A percentile compares a stretch with the other conserved stretches of the same genome.
Conservation (phyloP, 2,113 vertebrate genomes). For the Atherinomorus stipes region DNA sequence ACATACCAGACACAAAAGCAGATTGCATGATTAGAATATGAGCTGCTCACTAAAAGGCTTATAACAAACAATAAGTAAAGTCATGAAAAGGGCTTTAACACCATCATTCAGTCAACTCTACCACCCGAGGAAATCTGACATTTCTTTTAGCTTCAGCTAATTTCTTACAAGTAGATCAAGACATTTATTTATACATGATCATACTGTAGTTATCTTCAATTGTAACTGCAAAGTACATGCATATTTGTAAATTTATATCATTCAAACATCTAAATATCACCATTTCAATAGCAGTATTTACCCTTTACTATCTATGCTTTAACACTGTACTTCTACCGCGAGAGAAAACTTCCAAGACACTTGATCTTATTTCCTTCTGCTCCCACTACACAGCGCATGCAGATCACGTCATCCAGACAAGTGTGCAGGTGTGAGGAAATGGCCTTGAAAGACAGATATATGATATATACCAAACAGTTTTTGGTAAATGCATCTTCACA, state of each 20-base stretch:
- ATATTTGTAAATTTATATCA: background rate
- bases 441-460: constrained; percentile 2
- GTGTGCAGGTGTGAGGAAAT: constrained; percentile 10
- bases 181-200: background rate
- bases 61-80: background rate
- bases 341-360: no score
- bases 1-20: background rate
- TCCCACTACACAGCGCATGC: background rate
- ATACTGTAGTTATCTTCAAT: background rate
- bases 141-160: no score
- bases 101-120: no score
- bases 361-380: no score
- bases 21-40: background rate
- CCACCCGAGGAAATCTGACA: no score
- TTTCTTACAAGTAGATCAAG: no score
- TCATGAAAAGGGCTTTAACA: background rate
- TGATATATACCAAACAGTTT: background rate
- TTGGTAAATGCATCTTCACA: background rate
- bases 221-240: no score
- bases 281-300: background rate
- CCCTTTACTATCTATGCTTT: background rate
- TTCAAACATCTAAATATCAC: background rate
- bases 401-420: constrained; percentile 26
- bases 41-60: background rate
- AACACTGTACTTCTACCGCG: background rate